Conservation (phyloP, 2,113 vertebrate species). For the Bothrops jararaca region DNA sequence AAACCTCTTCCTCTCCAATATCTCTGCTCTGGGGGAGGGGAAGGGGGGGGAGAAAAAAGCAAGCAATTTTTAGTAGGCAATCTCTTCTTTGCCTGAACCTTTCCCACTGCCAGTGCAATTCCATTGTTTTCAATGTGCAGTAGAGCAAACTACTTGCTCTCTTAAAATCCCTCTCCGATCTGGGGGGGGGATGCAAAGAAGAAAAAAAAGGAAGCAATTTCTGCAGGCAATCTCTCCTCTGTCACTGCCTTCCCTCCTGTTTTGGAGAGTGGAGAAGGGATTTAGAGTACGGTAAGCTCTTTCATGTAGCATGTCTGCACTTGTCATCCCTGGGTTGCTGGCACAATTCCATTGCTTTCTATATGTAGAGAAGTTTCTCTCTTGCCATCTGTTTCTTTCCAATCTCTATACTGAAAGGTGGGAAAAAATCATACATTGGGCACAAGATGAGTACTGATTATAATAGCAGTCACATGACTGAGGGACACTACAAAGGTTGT, state of each 20-base stretch:
- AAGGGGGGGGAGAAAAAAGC: not conserved
- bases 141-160: not conserved
- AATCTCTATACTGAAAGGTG: not conserved
- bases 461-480: not conserved
- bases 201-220: not conserved
- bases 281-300: not conserved
- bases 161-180: not conserved
- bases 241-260: not conserved
- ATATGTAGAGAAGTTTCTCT: not conserved
- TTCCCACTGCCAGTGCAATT: not conserved
- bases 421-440: not conserved
- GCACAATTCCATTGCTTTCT: not conserved
- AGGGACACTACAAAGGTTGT: not conserved
- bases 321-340: not conserved
- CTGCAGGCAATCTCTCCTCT: not conserved
- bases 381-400: not conserved
- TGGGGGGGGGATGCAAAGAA: not conserved
- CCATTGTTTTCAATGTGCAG: not conserved
- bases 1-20: not conserved
- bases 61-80: not conserved
- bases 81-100: not conserved
- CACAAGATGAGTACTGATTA: not conserved
- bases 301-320: not conserved
- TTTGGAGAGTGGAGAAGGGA: not conserved
- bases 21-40: not conserved